Evolutionary conservation across 2,888 invertebrate genomes (phyloP), one percentile per base, ranked within the genome.

Genomic region (Apocheima hispidaria): DNA sequence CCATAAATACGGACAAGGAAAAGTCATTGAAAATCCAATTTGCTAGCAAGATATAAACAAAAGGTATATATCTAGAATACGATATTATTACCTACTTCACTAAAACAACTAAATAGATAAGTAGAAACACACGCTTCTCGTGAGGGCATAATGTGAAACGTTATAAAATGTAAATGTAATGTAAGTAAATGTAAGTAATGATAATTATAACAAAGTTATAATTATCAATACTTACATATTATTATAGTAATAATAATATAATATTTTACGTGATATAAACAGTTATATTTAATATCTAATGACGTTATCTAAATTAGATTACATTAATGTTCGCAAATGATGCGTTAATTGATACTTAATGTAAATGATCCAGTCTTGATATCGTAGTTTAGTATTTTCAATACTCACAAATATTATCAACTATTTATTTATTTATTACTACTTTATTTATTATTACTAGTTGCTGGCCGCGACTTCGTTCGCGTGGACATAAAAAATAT

Each of bases 341-440:
- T 41, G 56, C 41, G 36, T 63, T 66, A 70, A 69, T 69, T 73
- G 60, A 41, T 43, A 68, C 76, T 70, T 49, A 49, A 74, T 71
- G 66, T 60, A 69, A 73, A 74, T 62, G 43, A 41, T 33, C 43
- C 48, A 33, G 68, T 73, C 71, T 72, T 71, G 69, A 72, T 69
- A 43, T 52, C 35, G 23, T 33, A 48, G 60, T 69, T 69, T 56
- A 61, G 36, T 48, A n/a, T 59, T 66, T 69, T 70, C 43, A 60
- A 49, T 52, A 7, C 40, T 2, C 30, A 38, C 18, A 48, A 46
- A 56, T 40, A 50, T 46, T 2, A 18, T 18, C 30, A 18, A 44
- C 5, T n/a, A n/a, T 7, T 33, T 7, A 12, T 30, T 16, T 16
- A 9, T 12, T 18, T n/a, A n/a, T n/a, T n/a, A n/a, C n/a, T n/a